phyloP scores from a whole-genome alignment of 2,888 invertebrate genomes.

The Ochropleura plecta region DNA sequence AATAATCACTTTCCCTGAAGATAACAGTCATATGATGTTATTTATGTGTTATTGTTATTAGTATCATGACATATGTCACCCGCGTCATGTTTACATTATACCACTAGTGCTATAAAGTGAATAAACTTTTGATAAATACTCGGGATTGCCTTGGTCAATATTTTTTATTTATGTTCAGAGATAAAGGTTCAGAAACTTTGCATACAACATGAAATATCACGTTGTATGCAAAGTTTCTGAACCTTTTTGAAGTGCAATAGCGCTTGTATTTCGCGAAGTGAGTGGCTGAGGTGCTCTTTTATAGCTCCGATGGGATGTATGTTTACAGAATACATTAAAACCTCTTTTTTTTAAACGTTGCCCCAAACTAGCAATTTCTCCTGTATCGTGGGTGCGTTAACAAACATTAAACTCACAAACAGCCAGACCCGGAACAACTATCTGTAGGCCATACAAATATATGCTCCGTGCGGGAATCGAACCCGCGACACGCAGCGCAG shows the following conservation, averaged over 20 bases:
- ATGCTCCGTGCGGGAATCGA: no score
- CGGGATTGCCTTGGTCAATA: constrained; percentile 33
- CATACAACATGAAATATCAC: not conserved
- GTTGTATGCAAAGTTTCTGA: no score
- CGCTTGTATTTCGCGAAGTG: no score
- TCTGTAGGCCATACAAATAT: no score
- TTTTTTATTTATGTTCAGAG: constrained; percentile 6
- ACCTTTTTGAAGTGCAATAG: no score
- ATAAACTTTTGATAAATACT: constrained; percentile 24
- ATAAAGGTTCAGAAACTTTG: constrained; percentile 26
- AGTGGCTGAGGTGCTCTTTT: not conserved
- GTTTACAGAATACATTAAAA: not conserved
- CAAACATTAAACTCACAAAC: no score
- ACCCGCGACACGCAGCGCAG: no score
- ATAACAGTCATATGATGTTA: constrained; percentile 61
- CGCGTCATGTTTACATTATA: constrained; percentile 32
- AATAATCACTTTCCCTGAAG: constrained; percentile 55
- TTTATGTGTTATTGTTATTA: constrained; percentile 55
- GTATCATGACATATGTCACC: constrained; percentile 7
- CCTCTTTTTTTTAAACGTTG: not conserved
- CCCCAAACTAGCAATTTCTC: no score
- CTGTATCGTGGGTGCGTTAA: no score
- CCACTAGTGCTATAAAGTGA: constrained; percentile 22
- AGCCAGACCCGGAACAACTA: no score
- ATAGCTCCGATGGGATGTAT: not conserved